These are phyloP conservation scores for Epistrophe eligans DNA, from an alignment of 2,888 invertebrate species.

Conservation along the genomic window DNA sequence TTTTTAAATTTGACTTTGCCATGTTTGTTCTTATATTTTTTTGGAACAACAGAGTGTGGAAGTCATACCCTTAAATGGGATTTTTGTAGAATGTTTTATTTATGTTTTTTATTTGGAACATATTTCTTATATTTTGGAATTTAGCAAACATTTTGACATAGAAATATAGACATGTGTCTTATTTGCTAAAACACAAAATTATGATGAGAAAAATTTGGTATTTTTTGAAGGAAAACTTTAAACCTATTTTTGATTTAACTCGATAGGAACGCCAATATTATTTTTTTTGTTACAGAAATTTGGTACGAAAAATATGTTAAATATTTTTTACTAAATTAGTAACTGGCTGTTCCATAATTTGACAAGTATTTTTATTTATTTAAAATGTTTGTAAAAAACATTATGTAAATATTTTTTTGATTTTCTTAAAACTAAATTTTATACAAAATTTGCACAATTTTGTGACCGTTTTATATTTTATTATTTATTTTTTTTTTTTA, in stretches of 20 bases:
- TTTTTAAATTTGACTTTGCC: constrained; percentile 34
- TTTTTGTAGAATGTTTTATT: constrained; percentile 23
- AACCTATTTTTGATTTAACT: no score
- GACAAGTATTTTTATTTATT: no score
- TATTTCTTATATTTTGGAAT: constrained; percentile 26
- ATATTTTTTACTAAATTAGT: no score
- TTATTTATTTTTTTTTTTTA: background rate
- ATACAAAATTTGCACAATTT: background rate
- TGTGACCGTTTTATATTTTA: background rate
- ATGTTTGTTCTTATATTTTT: constrained; percentile 42
- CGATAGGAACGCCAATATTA: no score
- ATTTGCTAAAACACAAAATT: no score
- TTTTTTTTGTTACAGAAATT: no score
- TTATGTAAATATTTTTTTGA: background rate
- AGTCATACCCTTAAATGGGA: constrained; percentile 35
- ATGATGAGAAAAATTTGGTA: no score
- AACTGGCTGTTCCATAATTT: no score
- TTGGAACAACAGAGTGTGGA: constrained; percentile 18
- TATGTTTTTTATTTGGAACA: constrained; percentile 38
- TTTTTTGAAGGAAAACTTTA: no score
- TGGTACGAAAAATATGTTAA: no score
- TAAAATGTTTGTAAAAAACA: background rate
- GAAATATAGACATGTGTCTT: no score
- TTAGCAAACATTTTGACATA: background rate
- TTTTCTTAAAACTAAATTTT: background rate